Conservation (phyloP, 2,113 vertebrate species). For the Ramphastos sulfuratus region DNA sequence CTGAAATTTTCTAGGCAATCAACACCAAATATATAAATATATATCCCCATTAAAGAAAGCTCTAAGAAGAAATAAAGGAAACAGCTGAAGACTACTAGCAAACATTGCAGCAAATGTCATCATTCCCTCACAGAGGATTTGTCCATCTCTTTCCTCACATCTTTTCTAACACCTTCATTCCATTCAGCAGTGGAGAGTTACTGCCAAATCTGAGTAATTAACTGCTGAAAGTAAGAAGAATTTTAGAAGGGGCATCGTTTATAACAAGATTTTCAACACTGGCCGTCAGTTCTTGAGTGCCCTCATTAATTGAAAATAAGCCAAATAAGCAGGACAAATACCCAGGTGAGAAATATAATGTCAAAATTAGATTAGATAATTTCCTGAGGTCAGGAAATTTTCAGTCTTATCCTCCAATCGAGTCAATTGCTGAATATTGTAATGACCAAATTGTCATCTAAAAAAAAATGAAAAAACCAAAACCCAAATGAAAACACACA, state of each 20-base stretch:
- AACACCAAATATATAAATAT: background rate
- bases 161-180: background rate
- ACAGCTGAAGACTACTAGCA: background rate
- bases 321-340: background rate
- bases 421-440: background rate
- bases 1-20: background rate
- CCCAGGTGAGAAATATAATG: background rate
- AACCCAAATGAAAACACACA: too few relatives aligned
- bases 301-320: background rate
- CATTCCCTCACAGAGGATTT: background rate
- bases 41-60: background rate
- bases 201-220: background rate
- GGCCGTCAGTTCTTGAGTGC: background rate
- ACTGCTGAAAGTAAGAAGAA: background rate
- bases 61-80: background rate
- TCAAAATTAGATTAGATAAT: background rate
- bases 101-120: background rate
- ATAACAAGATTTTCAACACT: background rate
- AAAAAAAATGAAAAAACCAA: too few relatives aligned
- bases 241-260: fast-evolving
- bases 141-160: background rate
- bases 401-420: background rate
- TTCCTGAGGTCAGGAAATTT: background rate
- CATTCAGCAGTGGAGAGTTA: background rate
- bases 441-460: background rate